A percentile compares a stretch with the other conserved stretches of the same genome.
Evolutionary conservation across 2,113 vertebrate species (phyloP).

Genomic region (Corynorhinus townsendii): DNA sequence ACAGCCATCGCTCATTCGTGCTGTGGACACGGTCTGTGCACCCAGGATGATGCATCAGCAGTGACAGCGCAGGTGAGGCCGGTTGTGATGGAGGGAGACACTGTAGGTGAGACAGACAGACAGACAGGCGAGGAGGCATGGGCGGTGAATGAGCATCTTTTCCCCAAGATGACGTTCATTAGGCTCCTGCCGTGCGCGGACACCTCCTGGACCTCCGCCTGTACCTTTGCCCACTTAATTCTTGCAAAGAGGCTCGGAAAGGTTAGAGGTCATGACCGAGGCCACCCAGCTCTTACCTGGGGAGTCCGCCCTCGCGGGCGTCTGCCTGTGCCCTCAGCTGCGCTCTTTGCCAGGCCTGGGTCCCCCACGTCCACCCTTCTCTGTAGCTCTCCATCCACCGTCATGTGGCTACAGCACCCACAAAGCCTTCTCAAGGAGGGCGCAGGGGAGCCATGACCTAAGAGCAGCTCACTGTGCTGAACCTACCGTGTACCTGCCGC

Average conservation of each 20-base stretch:
- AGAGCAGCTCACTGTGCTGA: background rate
- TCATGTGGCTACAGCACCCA: fast-evolving
- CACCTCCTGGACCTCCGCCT: background rate
- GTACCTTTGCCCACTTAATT: too few relatives aligned
- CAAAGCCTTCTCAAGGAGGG: too few relatives aligned
- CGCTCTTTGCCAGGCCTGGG: background rate
- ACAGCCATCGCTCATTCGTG: background rate
- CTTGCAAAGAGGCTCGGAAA: background rate
- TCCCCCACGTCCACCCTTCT: background rate
- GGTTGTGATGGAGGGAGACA: too few relatives aligned
- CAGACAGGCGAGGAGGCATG: fast-evolving
- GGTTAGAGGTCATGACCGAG: fast-evolving
- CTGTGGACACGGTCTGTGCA: background rate
- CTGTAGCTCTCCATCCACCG: background rate
- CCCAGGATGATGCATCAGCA: background rate
- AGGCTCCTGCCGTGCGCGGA: background rate
- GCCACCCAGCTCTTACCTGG: background rate
- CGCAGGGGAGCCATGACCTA: fast-evolving
- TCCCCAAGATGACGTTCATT: background rate
- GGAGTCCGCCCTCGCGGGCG: fast-evolving
- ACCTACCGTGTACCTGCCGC: fast-evolving
- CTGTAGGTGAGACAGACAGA: background rate
- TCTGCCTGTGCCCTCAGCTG: fast-evolving
- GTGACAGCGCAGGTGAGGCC: fast-evolving
- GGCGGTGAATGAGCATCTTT: background rate